phyloP scores from a whole-genome alignment of 2,797 vertebrate genomes.

The Lophotriccus pileatus region DNA sequence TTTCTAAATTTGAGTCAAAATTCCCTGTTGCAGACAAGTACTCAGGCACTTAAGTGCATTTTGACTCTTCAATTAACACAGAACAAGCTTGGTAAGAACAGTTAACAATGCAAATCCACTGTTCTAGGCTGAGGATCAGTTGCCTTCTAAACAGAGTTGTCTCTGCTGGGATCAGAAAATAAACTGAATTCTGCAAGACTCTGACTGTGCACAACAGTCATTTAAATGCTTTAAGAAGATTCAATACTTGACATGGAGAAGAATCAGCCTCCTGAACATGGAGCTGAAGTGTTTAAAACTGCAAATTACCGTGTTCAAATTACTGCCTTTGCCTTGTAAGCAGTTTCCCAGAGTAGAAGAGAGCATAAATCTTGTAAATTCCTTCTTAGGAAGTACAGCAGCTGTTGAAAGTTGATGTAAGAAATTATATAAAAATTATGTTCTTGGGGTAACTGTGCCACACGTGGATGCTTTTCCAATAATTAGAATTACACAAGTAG shows the following conservation, averaged over 20 bases:
- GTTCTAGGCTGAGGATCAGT: background rate
- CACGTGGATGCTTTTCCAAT: background rate
- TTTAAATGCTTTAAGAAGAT: background rate
- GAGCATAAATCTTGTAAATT: background rate
- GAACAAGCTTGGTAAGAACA: background rate
- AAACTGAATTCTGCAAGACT: background rate
- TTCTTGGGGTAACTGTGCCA: background rate
- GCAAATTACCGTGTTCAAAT: background rate
- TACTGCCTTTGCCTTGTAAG: background rate
- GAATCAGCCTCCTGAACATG: background rate
- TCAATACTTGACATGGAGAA: background rate
- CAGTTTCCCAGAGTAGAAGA: background rate
- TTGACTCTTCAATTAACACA: background rate
- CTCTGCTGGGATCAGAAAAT: background rate
- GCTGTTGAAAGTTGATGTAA: background rate
- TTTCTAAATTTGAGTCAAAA: background rate
- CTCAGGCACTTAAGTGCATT: background rate
- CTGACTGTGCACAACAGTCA: background rate
- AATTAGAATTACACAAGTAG: background rate
- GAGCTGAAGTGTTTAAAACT: background rate
- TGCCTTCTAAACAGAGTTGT: background rate
- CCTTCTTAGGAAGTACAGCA: background rate
- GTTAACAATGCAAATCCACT: background rate
- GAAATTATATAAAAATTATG: background rate
- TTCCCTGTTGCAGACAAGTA: background rate